Conservation (phyloP, 2,888 invertebrate genomes). For the Aporophyla lueneburgensis region DNA sequence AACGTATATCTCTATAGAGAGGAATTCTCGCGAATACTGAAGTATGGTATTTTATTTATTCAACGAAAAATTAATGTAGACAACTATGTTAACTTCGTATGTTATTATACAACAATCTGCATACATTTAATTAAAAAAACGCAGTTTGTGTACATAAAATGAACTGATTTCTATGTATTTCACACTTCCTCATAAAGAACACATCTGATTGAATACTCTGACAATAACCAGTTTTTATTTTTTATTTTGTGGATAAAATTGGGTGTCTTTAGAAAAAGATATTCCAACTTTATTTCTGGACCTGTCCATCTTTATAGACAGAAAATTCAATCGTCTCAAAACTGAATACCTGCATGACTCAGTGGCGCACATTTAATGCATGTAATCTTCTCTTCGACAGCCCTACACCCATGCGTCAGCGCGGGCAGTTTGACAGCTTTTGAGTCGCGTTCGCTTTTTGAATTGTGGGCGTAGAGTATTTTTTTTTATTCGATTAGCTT, state of each 20-base stretch:
- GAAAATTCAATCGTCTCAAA: background rate
- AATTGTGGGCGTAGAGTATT: slow-evolving; percentile 83
- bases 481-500: slow-evolving; percentile 83
- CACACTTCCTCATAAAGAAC: too few relatives aligned
- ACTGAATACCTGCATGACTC: background rate
- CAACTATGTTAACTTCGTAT: background rate
- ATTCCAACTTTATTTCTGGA: background rate
- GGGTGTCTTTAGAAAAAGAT: background rate
- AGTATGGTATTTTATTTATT: too few relatives aligned
- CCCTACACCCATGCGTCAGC: slow-evolving; percentile 62
- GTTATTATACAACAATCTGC: background rate
- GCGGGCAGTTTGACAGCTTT: slow-evolving; percentile 89
- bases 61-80: too few relatives aligned
- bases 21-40: too few relatives aligned
- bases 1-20: too few relatives aligned
- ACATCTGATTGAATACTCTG: background rate
- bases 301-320: background rate
- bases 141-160: background rate
- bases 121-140: too few relatives aligned
- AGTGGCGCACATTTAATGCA: background rate
- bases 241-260: too few relatives aligned
- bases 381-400: slow-evolving; percentile 23
- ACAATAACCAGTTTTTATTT: too few relatives aligned
- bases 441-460: slow-evolving; percentile 88
- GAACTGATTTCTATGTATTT: too few relatives aligned